A percentile compares a stretch with the other conserved stretches of the same genome.
phyloP scores from a whole-genome alignment of 2,888 invertebrate species.

The Carcina quercana region DNA sequence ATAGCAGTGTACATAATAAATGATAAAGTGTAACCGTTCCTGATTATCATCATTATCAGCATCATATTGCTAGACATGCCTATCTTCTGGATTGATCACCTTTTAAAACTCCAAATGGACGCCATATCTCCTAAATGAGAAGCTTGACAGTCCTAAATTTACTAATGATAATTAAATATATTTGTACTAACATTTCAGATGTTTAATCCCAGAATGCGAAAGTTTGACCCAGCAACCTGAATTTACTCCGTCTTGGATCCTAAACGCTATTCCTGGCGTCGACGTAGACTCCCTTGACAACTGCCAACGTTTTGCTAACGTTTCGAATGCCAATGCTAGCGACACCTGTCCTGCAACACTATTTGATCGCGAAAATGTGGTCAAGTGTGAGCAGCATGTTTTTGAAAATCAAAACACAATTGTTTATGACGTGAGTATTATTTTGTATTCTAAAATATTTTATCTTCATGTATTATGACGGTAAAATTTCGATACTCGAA shows the following conservation, averaged over 20 bases:
- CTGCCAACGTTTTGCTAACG: slow-evolving; percentile 6
- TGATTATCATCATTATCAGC: neutral
- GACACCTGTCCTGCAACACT: slow-evolving; percentile 6
- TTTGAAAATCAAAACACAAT: slow-evolving; percentile 10
- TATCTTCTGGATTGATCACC: neutral
- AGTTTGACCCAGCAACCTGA: slow-evolving; percentile 19
- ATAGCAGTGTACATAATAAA: too few species aligned
- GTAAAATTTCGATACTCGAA: too few species aligned
- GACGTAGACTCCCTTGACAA: slow-evolving; percentile 6
- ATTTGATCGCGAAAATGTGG: slow-evolving; percentile 3
- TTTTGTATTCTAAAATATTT: too few species aligned
- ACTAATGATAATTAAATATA: too few species aligned
- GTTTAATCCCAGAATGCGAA: slow-evolving; percentile 50
- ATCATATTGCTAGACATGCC: neutral
- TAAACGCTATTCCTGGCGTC: slow-evolving; percentile 34
- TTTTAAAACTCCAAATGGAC: too few species aligned
- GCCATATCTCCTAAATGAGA: too few species aligned
- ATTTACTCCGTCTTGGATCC: slow-evolving; percentile 37
- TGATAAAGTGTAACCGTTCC: neutral
- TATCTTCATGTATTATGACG: too few species aligned
- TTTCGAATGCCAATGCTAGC: neutral
- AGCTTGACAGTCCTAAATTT: too few species aligned
- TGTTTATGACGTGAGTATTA: slow-evolving; percentile 12
- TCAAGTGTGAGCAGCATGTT: slow-evolving; percentile 9
- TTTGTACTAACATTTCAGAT: slow-evolving; percentile 27